Percentiles rank a stretch among this genome's conserved stretches.
These are phyloP conservation scores for Vireo griseus DNA, from an alignment of 2,797 vertebrate species.

Conservation along the genomic window DNA sequence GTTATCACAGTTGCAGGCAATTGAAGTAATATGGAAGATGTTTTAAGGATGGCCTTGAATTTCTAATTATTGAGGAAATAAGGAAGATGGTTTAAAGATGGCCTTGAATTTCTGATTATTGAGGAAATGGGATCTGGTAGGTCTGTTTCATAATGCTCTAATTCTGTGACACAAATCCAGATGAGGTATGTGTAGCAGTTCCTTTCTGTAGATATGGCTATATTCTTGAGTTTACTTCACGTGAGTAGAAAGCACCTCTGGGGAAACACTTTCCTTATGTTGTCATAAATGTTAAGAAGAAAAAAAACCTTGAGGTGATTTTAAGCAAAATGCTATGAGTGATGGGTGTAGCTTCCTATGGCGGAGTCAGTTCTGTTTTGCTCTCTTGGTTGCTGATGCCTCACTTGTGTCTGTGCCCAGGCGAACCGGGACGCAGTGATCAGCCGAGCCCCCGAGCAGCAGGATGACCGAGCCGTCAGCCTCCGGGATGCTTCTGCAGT, in stretches of 20 bases:
- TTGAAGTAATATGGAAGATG: background rate
- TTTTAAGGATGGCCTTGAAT: background rate
- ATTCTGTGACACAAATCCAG: background rate
- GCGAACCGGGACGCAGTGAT: slow-evolving; percentile 91
- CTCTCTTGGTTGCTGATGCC: background rate
- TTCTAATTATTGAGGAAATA: background rate
- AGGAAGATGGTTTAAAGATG: background rate
- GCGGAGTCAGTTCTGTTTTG: background rate
- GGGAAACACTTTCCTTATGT: background rate
- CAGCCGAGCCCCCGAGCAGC: slow-evolving; percentile 89
- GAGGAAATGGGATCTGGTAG: background rate
- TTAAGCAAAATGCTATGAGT: background rate
- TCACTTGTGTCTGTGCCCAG: slow-evolving; percentile 61
- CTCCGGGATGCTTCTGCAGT: slow-evolving; percentile 86
- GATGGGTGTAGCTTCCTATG: background rate
- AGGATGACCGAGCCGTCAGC: slow-evolving; percentile 84
- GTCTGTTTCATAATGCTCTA: background rate
- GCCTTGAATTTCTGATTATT: background rate
- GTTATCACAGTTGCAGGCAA: background rate
- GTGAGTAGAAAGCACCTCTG: background rate
- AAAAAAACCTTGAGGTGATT: background rate
- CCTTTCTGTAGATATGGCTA: background rate
- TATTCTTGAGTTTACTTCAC: background rate
- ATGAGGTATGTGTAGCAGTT: background rate
- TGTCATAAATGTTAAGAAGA: background rate